These are phyloP conservation scores for Saccostrea glomerata DNA, from an alignment of 1,140 invertebrate species.

Conservation along the genomic window DNA sequence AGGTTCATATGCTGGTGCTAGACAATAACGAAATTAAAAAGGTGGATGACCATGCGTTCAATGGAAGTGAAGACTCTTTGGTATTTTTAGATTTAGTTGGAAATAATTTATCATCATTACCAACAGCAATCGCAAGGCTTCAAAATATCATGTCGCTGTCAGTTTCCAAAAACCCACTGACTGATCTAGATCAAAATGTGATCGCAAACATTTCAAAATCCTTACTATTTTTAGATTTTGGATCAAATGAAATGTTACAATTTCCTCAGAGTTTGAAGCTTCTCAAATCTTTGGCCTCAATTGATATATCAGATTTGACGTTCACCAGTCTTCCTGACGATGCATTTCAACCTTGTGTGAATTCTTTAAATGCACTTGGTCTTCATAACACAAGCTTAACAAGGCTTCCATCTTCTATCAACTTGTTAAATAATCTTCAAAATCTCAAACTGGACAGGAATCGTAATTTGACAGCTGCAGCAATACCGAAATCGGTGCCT, in stretches of 20 bases:
- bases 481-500: neutral
- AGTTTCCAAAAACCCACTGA: slow-evolving; percentile 22
- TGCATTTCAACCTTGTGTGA: slow-evolving; percentile 27
- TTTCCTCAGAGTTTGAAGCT: slow-evolving; percentile 6
- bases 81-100: slow-evolving; percentile 32
- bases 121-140: slow-evolving; percentile 7
- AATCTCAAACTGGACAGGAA: slow-evolving; percentile 35
- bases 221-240: slow-evolving; percentile 39
- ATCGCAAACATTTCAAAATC: slow-evolving; percentile 39
- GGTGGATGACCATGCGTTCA: slow-evolving; percentile 36
- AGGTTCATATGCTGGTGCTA: slow-evolving; percentile 11
- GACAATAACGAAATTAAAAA: slow-evolving; percentile 40
- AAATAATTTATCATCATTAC: slow-evolving; percentile 26
- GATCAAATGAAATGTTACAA: slow-evolving; percentile 14
- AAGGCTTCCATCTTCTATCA: neutral
- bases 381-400: neutral
- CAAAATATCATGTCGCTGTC: slow-evolving; percentile 13
- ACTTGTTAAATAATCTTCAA: neutral
- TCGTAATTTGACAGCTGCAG: neutral
- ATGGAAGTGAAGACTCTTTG: slow-evolving; percentile 27
- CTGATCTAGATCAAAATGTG: slow-evolving; percentile 25
- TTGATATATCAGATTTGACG: slow-evolving; percentile 26
- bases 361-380: neutral
- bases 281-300: neutral
- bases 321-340: slow-evolving; percentile 33